Evolutionary conservation across 2,797 vertebrate species (phyloP).

Genomic region (Urophycis tenuis): DNA sequence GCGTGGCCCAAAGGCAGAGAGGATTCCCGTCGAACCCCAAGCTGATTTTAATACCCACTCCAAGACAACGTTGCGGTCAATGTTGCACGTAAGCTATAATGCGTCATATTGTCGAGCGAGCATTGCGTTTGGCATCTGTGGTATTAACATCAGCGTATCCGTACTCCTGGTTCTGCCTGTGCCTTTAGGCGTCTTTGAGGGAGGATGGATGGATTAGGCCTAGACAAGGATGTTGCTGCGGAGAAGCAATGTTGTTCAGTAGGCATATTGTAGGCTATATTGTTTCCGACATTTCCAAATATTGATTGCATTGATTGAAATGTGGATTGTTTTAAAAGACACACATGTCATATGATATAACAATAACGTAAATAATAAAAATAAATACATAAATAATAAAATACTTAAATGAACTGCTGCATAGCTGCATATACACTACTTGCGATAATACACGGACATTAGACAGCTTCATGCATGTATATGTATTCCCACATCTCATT

Average conservation of each 20-base stretch:
- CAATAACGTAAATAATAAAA: not conserved
- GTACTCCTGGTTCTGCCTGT: not conserved
- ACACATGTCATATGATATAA: not conserved
- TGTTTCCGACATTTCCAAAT: not conserved
- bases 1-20: not conserved
- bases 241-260: not conserved
- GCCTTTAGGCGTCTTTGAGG: not conserved
- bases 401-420: not conserved
- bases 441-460: not conserved
- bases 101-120: not conserved
- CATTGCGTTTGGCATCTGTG: not conserved
- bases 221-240: not conserved
- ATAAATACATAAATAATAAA: no score
- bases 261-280: not conserved
- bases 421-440: no score
- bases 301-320: not conserved
- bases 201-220: not conserved
- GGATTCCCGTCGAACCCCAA: not conserved
- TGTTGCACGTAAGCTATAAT: not conserved
- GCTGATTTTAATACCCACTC: not conserved
- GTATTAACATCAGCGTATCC: not conserved
- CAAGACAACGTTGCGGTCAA: not conserved
- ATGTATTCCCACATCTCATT: not conserved
- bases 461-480: not conserved
- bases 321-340: not conserved